Conservation (phyloP, 2,888 invertebrate species). For the Eupelmus urozonus region DNA sequence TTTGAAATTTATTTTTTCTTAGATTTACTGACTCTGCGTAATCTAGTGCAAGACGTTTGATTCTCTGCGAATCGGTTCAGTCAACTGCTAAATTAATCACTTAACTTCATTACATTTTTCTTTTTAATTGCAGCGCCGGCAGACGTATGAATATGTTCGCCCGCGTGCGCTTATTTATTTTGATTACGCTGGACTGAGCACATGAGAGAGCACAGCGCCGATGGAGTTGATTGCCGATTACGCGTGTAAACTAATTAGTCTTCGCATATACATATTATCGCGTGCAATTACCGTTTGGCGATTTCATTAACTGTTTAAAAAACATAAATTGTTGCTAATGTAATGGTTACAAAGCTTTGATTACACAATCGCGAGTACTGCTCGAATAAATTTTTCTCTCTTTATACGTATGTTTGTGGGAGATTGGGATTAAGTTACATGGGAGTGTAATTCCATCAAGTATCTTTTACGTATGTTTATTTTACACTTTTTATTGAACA, state of each 20-base stretch:
- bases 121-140: constrained; percentile 23
- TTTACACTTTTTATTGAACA: no score
- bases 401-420: no score
- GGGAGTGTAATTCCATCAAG: no score
- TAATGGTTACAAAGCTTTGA: no score
- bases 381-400: no score
- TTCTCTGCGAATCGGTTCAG: constrained; percentile 11
- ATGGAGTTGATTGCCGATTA: constrained; percentile 50
- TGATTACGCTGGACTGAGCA: constrained; percentile 39
- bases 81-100: constrained; percentile 27
- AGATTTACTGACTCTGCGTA: background rate
- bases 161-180: constrained; percentile 42
- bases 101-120: constrained; percentile 37
- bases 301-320: constrained; percentile 36
- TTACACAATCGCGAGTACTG: no score
- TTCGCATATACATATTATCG: constrained; percentile 43
- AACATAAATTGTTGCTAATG: background rate
- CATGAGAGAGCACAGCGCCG: background rate
- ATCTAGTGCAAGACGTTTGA: no score
- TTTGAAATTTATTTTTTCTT: no score
- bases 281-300: constrained; percentile 27
- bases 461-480: no score
- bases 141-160: background rate
- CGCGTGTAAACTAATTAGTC: constrained; percentile 55
- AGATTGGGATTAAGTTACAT: no score